Base-by-base conservation (phyloP, 2,888 invertebrate genomes). In the Oligia fasciuncula region DNA sequence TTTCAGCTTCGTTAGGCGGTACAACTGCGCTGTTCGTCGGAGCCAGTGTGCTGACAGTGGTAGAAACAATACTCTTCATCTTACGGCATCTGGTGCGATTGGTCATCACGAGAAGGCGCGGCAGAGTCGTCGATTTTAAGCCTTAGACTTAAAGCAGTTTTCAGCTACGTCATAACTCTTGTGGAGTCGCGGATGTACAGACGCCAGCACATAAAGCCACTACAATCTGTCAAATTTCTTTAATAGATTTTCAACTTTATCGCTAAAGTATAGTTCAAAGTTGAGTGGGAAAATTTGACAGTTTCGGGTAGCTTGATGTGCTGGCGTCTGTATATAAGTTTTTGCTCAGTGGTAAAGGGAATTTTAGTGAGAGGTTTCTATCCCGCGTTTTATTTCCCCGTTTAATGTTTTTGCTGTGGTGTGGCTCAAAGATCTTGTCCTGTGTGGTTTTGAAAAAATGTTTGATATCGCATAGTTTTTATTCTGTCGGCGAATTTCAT, bases 11-110 rank as follows among this genome's bases (percentile, higher is more conserved):
- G 0, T 91, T 97, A 0, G 97, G 97, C 0, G 97, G 97, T 0
- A 97, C 96, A 0, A 96, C 96, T 0, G 97, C 97, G 0, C 88
- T 97, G 2, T 97, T 97, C 82, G 95, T 97, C 3, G 97, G 97
- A 0, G 96, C 97, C 77, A 97, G 97, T 87, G 95, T 97, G 65
- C 90, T 97, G 63, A 96, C 97, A 0, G 93, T 95, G 2, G 95
- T 96, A 60, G 97, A 97, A 86, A 96, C 95, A 0, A 88, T 79
- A 0, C 89, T 96, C 14, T 96, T 96, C 86, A 85, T 96, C 68
- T 70, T 95, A 29, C 87, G 95, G 2, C 91, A 91, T n/a, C 49
- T 92, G 0, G 87, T 93, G 5, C 87, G 85, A 9, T n/a, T 89
- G 49, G 8, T 89, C 2, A 9, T 71, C 35, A 83, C 71, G 23